Conservation (phyloP, 2,797 vertebrate species). For the Tragelaphus eurycerus region DNA sequence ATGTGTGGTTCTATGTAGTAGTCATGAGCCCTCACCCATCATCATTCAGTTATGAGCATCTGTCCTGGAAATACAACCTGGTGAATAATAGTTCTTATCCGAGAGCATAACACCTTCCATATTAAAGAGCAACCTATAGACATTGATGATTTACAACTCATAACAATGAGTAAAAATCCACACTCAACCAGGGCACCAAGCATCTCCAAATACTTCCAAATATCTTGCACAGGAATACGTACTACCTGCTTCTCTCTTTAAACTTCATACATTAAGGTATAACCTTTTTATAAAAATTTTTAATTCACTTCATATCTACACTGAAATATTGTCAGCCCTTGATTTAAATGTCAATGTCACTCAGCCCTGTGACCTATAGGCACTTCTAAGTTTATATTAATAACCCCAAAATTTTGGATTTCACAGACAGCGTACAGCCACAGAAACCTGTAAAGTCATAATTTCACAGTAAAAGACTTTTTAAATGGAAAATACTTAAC, state of each 20-base stretch:
- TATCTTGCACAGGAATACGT: background rate
- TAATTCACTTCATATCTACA: conserved; percentile 3
- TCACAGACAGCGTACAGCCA: background rate
- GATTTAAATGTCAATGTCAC: background rate
- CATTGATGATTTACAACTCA: conserved; percentile 29
- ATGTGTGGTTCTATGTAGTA: background rate
- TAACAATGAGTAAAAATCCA: conserved; percentile 2
- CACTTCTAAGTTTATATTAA: background rate
- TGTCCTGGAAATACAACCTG: background rate
- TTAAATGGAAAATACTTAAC: background rate
- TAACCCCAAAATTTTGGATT: background rate
- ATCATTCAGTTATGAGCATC: background rate
- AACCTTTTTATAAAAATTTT: background rate
- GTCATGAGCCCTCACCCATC: background rate
- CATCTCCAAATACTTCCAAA: background rate
- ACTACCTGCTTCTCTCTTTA: background rate
- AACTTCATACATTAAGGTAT: background rate
- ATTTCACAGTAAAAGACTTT: conserved; percentile 10
- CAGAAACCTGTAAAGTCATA: background rate
- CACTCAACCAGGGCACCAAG: background rate
- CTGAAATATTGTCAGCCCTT: background rate
- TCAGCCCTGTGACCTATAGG: background rate
- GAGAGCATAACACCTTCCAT: background rate
- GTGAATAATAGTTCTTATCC: background rate
- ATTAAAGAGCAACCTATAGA: conserved; percentile 31